Evolutionary conservation across 2,888 invertebrate species (phyloP), one percentile per base, ranked within the genome.

Genomic region (Pilophorus perplexus): DNA sequence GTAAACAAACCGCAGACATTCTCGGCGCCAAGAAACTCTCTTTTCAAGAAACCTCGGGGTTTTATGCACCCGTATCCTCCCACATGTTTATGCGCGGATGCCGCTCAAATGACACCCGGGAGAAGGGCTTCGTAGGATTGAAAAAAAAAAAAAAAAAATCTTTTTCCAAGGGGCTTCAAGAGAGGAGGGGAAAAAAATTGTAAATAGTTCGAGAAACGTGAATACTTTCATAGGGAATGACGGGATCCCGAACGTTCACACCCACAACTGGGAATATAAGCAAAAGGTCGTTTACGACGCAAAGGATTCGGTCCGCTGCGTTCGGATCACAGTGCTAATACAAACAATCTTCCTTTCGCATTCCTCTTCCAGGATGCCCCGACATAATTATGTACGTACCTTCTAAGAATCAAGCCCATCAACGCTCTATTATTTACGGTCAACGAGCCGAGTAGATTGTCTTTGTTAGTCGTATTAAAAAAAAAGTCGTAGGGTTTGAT

Each of bases 71-170:
- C 25, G 28, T 52, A 52, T 52, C 52, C 52, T 28, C 52, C 28
- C 52, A 28, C 52, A 52, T 52, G 52, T 52, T 52, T 52, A 52
- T 27, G 8, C 23, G 52, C 25, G 28, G 28, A 25, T 28, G 52
- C 52, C 52, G 52, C 52, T 28, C 52, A 52, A 52, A 52, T 52
- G 52, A 52, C 28, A 52, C 52, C 28, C 46, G n/a, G n/a, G n/a
- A n/a, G n/a, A n/a, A 46, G 46, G n/a, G 23, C 16, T 22, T 23
- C 20, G 46, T 46, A 22, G 46, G 44, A 14, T 23, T 23, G 25
- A 46, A 46, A 33, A 8, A 8, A 33, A 33, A 33, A 33, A 33
- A 8, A 8, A 33, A 33, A 33, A 33, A 33, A n/a, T n/a, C 18
- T 52, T 28, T 3, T 14, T n/a, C 10, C 52, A 28, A 20, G 23